phyloP scores from a whole-genome alignment of 2,888 invertebrate species.

The Caenorhabditis imperialis region DNA sequence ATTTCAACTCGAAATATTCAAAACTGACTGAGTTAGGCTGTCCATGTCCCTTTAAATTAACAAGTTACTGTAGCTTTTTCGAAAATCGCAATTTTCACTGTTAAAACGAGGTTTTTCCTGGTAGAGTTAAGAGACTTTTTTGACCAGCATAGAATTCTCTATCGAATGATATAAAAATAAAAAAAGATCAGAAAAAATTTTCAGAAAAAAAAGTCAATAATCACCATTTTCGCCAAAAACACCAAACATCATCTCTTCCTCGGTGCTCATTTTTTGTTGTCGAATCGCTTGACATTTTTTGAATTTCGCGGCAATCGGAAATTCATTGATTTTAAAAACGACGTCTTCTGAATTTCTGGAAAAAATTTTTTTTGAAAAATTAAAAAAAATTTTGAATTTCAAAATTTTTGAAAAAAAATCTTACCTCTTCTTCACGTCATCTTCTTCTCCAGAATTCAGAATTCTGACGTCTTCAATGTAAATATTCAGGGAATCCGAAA shows the following conservation, averaged over 20 bases:
- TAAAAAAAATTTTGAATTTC: neutral
- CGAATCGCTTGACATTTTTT: slow-evolving; percentile 23
- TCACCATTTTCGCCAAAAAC: slow-evolving; percentile 30
- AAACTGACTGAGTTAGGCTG: too few relatives aligned
- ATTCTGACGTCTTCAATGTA: slow-evolving; percentile 5
- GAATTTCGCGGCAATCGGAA: slow-evolving; percentile 7
- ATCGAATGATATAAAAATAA: too few relatives aligned
- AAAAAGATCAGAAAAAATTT: too few relatives aligned
- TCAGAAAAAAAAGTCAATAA: neutral
- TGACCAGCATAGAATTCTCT: too few relatives aligned
- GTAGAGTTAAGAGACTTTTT: too few relatives aligned
- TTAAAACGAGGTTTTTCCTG: too few relatives aligned
- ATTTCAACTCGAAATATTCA: too few relatives aligned
- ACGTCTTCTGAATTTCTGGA: slow-evolving; percentile 15
- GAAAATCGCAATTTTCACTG: too few relatives aligned
- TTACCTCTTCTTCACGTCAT: neutral
- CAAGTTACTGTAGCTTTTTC: too few relatives aligned
- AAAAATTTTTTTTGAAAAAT: too few relatives aligned
- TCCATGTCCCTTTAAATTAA: too few relatives aligned
- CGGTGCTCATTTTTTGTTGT: slow-evolving; percentile 20
- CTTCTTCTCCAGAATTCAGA: slow-evolving; percentile 6
- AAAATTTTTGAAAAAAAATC: slow-evolving; percentile 3
- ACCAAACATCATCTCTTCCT: slow-evolving; percentile 47
- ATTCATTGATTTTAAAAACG: slow-evolving; percentile 2
- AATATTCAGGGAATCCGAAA: slow-evolving; percentile 29